Evolutionary conservation across 2,888 invertebrate genomes (phyloP).

Genomic region (Calameuta filiformis): DNA sequence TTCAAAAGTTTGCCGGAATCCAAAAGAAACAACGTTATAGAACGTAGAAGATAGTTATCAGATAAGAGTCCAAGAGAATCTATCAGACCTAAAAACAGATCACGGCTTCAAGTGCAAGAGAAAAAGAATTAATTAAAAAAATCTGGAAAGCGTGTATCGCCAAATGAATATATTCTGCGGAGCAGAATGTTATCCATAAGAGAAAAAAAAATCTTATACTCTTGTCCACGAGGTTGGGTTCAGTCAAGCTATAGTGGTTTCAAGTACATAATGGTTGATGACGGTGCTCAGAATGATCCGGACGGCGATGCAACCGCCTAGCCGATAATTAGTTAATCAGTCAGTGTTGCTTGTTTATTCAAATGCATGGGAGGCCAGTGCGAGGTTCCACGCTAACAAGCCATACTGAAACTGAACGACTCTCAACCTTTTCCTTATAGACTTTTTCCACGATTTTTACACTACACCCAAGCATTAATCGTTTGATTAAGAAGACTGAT

Average conservation of each 20-base stretch:
- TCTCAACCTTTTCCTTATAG: background rate
- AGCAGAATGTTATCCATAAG: background rate
- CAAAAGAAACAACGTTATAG: background rate
- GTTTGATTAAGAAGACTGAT: conserved; percentile 49
- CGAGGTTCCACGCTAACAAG: conserved; percentile 36
- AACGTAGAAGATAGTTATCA: background rate
- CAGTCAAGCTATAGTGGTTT: conserved; percentile 18
- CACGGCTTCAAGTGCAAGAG: background rate
- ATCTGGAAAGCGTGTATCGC: background rate
- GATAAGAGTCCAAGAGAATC: background rate
- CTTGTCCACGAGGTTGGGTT: background rate
- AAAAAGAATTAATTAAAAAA: background rate
- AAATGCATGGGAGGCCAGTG: conserved; percentile 21
- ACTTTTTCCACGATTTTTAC: conserved; percentile 38
- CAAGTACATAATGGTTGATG: conserved; percentile 33
- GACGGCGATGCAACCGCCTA: conserved; percentile 31
- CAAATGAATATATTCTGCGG: background rate
- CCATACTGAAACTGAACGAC: background rate
- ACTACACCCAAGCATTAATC: conserved; percentile 45
- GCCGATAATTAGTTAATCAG: conserved; percentile 52
- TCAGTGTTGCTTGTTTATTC: conserved; percentile 36
- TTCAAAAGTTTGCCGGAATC: conserved; percentile 13
- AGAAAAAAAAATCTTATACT: background rate
- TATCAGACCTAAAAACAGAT: background rate
- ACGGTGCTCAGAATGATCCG: conserved; percentile 33